These are phyloP conservation scores for Lamprotornis superbus DNA, from an alignment of 2,113 vertebrate genomes.

Conservation along the genomic window DNA sequence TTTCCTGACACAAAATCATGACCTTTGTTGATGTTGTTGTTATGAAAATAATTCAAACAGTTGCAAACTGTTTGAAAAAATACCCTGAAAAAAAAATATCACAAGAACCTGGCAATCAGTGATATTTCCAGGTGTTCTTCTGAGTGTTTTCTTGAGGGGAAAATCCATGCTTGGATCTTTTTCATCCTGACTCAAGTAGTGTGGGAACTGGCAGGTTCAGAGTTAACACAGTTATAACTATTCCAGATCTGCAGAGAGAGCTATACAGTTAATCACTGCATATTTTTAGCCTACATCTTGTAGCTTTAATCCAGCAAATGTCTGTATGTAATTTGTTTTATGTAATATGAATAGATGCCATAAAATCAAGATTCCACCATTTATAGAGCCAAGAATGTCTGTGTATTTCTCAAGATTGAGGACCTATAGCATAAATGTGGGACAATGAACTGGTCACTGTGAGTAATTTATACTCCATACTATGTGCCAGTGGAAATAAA, in stretches of 20 bases:
- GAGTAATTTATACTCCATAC: not conserved
- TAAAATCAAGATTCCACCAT: conserved; percentile 26
- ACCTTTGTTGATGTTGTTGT: not conserved
- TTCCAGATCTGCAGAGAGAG: conserved; percentile 58
- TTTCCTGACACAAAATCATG: not conserved
- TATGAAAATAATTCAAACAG: not conserved
- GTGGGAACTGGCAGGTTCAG: conserved; percentile 8
- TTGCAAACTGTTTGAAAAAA: not conserved
- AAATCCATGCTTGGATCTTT: not conserved
- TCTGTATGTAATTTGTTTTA: conserved; percentile 61
- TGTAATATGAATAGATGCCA: conserved; percentile 54
- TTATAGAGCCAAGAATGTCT: not conserved
- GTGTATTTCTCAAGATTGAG: not conserved
- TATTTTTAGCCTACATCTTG: conserved; percentile 63
- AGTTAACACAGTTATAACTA: conserved; percentile 39
- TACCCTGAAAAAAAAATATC: not conserved
- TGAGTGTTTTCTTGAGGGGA: not conserved
- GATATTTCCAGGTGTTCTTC: not conserved
- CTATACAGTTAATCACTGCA: conserved; percentile 60
- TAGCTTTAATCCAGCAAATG: conserved; percentile 67
- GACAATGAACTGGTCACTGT: not conserved
- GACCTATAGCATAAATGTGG: not conserved
- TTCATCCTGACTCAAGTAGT: not conserved
- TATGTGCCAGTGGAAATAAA: not conserved
- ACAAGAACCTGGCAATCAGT: not conserved